Percentiles rank a stretch among this genome's conserved stretches.
These are phyloP conservation scores for Entelurus aequoreus DNA, from an alignment of 2,113 vertebrate species.

Conservation along the genomic window DNA sequence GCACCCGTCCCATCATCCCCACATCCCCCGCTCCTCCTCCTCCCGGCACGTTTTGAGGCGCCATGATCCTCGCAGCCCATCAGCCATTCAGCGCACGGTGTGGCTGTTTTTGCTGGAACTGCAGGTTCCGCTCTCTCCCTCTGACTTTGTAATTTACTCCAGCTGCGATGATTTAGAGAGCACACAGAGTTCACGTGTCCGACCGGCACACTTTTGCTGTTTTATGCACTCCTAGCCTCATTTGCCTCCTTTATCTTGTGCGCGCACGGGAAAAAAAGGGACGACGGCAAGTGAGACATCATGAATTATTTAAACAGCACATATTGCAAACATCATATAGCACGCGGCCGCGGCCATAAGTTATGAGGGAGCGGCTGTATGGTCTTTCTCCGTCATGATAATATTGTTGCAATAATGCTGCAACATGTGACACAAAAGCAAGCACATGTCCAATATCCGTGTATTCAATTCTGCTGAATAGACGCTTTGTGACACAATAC, in stretches of 20 bases:
- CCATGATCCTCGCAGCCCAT: constrained; percentile 32
- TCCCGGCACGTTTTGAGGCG: constrained; percentile 36
- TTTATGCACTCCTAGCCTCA: constrained; percentile 25
- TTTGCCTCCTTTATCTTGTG: constrained; percentile 46
- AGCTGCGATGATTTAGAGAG: constrained; percentile 52
- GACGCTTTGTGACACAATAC: background rate
- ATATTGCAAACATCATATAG: constrained; percentile 33
- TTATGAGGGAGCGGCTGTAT: constrained; percentile 1
- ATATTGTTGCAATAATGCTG: background rate
- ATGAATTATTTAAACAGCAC: constrained; percentile 42
- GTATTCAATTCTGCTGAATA: background rate
- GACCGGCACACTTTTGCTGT: constrained; percentile 37
- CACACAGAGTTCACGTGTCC: constrained; percentile 37
- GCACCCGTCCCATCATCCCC: background rate
- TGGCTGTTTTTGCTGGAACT: constrained; percentile 9
- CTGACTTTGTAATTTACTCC: constrained; percentile 43
- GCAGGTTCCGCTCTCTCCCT: constrained; percentile 12
- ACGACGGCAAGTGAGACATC: constrained; percentile 12
- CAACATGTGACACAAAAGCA: constrained; percentile 4
- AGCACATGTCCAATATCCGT: background rate
- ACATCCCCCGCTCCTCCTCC: constrained; percentile 13
- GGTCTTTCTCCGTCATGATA: background rate
- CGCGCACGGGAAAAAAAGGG: constrained; percentile 40
- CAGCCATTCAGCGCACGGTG: constrained; percentile 19
- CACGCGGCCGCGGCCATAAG: constrained; percentile 5